phyloP scores from a whole-genome alignment of 2,888 invertebrate genomes.

The Steinernema hermaphroditum region DNA sequence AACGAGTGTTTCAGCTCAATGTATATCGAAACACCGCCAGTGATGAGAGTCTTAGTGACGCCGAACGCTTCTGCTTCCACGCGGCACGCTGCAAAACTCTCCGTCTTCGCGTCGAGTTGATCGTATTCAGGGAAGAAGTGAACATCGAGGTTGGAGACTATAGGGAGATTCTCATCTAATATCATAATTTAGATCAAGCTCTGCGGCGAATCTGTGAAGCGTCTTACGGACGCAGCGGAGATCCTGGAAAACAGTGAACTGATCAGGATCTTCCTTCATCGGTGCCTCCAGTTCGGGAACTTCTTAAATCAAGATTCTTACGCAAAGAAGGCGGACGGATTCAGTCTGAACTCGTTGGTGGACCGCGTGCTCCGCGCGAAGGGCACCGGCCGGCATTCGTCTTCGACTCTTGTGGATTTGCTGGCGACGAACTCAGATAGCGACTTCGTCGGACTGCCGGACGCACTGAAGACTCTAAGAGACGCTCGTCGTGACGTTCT shows the following conservation, averaged over 20 bases:
- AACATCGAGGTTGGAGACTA: not conserved
- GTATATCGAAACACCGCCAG: constrained; percentile 1
- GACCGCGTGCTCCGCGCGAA: constrained; percentile 15
- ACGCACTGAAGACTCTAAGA: constrained; percentile 7
- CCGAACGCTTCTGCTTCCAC: constrained; percentile 11
- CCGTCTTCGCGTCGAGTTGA: constrained; percentile 18
- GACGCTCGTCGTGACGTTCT: constrained; percentile 14
- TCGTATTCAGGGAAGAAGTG: constrained; percentile 28
- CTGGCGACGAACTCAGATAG: constrained; percentile 3
- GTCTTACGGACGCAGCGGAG: not conserved
- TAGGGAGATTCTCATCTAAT: not conserved
- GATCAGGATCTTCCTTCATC: constrained; percentile 15
- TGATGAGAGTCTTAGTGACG: constrained; percentile 12
- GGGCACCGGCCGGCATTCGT: constrained; percentile 9
- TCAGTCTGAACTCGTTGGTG: constrained; percentile 13
- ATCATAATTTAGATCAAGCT: not conserved
- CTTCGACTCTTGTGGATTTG: constrained; percentile 2
- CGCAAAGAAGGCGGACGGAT: constrained; percentile 26
- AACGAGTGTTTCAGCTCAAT: not conserved
- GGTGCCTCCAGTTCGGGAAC: constrained; percentile 30
- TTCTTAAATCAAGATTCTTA: constrained; percentile 29
- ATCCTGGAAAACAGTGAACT: constrained; percentile 15
- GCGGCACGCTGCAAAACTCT: constrained; percentile 1
- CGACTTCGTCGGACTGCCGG: constrained; percentile 5
- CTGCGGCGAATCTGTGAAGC: constrained; percentile 5